Percentiles rank a stretch among this genome's conserved stretches.
Evolutionary conservation across 2,797 vertebrate genomes (phyloP).

Genomic region (Austrolebias charrua): DNA sequence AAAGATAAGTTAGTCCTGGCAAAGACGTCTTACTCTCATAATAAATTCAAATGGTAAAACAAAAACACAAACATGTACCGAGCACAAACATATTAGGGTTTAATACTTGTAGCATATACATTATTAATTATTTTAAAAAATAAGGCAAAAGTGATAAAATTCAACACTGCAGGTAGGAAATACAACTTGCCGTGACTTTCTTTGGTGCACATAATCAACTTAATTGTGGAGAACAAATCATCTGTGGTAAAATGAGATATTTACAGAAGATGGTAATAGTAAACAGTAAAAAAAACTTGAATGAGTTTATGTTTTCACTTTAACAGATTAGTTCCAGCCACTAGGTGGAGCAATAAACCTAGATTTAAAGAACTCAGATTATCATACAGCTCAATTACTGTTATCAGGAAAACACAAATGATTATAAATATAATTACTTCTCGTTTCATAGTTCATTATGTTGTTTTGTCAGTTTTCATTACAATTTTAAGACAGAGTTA

Average conservation of each 20-base stretch:
- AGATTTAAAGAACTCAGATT: conserved; percentile 19
- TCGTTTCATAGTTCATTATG: not conserved
- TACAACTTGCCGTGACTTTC: not conserved
- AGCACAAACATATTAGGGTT: not conserved
- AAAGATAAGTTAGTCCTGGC: conserved; percentile 1
- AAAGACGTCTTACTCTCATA: not conserved
- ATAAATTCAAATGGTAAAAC: not conserved
- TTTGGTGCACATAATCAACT: conserved; percentile 16
- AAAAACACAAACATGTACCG: not conserved
- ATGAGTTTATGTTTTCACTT: not conserved
- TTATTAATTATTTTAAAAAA: not conserved
- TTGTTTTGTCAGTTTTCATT: conserved; percentile 23
- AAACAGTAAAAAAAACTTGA: not conserved
- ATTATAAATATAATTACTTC: conserved; percentile 34
- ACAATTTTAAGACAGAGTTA: conserved; percentile 25
- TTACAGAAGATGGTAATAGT: conserved; percentile 1
- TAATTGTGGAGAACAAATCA: not conserved
- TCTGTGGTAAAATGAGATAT: not conserved
- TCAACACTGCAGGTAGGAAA: not conserved
- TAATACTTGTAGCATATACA: not conserved
- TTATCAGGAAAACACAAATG: conserved; percentile 8
- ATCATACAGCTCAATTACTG: not conserved
- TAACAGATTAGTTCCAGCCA: conserved; percentile 10
- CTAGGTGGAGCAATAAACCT: conserved; percentile 51
- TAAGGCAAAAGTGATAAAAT: not conserved